Evolutionary conservation across 1,140 invertebrate genomes (phyloP), one percentile per base, ranked within the genome.

Genomic region (Panagrolaimus sp.): DNA sequence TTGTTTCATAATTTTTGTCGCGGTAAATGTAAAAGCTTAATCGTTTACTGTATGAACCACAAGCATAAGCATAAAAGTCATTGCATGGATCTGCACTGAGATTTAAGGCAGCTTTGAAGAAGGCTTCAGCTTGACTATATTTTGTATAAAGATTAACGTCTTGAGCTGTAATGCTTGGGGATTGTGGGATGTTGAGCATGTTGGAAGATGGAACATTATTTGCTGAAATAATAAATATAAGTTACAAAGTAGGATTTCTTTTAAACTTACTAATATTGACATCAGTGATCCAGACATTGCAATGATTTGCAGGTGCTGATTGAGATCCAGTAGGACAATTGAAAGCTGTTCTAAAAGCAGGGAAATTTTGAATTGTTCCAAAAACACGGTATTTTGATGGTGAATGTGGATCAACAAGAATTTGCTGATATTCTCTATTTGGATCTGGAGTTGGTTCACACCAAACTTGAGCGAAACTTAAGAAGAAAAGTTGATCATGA

Each of bases 291-390:
- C 78, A 80, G 6, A 80, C 78, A 62, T 77, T 69, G 67, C 78
- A 80, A 63, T 78, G 78, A 17, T 73, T 72, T 0, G 2, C 43
- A 32, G 78, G 78, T 28, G 78, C 71, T 43, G 80, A 75, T 7
- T 12, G 26, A 6, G 64, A 24, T 15, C 68, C 69, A 12, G 52
- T 63, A 7, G 74, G 70, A 66, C 78, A 80, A 67, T 80, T 81
- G 62, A 81, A 80, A 12, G 78, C 78, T n/a, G 58, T 44, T 52
- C 65, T 62, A 68, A 80, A 80, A 38, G 78, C 78, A n/a, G 79
- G 79, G 66, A 82, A 82, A 67, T 80, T 80, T 55, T 80, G 74
- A n/a, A 80, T 64, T 14, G 77, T 70, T n/a, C 78, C 78, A 28
- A 78, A 47, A 52, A 80, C 73, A 55, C 77, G 75, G 52, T 79